Evolutionary conservation across 2,888 invertebrate genomes (phyloP), one percentile per base, ranked within the genome.

Genomic region (Sinodicranocentrus sp.): DNA sequence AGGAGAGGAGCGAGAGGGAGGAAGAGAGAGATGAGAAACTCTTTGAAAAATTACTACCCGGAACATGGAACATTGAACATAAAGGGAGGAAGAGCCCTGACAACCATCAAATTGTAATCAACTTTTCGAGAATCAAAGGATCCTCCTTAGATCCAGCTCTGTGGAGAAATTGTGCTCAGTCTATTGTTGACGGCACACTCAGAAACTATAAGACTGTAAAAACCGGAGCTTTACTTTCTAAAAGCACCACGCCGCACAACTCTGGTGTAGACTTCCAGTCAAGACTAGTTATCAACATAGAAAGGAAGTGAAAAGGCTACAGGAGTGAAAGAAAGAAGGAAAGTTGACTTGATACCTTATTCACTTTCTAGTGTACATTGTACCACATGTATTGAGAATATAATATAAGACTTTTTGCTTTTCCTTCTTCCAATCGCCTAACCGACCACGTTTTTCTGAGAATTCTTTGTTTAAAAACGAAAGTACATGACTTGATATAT

Each of bases 81-180:
- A 78, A 78, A 71, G 71, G 71, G 70, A 78, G 78, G 78, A 78
- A 78, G 78, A 70, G 78, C 61, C 59, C 78, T 78, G 78, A 78
- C 78, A 78, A 78, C 78, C 78, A 78, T 78, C 78, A 78, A 78
- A 78, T 78, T 78, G 78, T 78, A 78, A 78, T 78, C 78, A 78
- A 78, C 78, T 78, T 78, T 78, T 78, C 78, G 52, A 63, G 78
- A 78, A 78, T 78, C 71, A 78, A 78, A 78, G 71, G 71, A 78
- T 78, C 68, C 78, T 78, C 61, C 71, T 78, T 19, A 48, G 70
- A 77, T 77, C 68, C 68, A 28, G 65, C n/a, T 10, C 44, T 28
- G 28, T 67, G 1, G 13, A 13, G 52, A 21, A 17, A 61, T 26
- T 61, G 8, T 26, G 1, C 21, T 23, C 21, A 1, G 21, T n/a